Conservation (phyloP, 35 echinoderm and acorn worm species). For the Apostichopus parvimensis region DNA sequence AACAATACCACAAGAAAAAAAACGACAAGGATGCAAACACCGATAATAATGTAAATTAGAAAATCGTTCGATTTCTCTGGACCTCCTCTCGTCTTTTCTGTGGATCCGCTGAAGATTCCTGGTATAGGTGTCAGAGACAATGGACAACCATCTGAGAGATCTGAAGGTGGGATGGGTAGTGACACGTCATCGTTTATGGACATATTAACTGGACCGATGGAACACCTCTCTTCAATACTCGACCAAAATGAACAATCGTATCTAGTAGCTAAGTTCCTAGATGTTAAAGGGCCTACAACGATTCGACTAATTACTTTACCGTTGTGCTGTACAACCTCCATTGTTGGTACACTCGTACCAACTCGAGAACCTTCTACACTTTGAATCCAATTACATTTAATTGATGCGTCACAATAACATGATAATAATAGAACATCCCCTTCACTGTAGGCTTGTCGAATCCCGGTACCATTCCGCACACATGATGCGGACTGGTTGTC, state of each 20-base stretch:
- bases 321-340: too few species aligned
- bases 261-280: neutral
- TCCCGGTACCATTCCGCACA: neutral
- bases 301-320: too few species aligned
- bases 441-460: neutral
- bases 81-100: too few species aligned
- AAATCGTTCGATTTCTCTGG: too few species aligned
- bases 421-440: conserved; percentile 13
- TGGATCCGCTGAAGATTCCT: too few species aligned
- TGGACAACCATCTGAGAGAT: neutral
- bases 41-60: too few species aligned
- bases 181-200: neutral
- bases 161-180: neutral
- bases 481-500: neutral
- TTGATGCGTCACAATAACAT: too few species aligned
- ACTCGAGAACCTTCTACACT: too few species aligned
- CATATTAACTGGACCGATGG: neutral
- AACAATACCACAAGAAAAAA: too few species aligned
- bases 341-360: neutral
- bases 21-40: neutral
- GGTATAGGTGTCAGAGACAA: neutral
- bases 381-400: too few species aligned
- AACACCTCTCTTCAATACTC: neutral
- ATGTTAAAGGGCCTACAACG: neutral
- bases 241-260: neutral